These are phyloP conservation scores for Dasyprocta punctata DNA, from an alignment of 2,113 vertebrate species.

Conservation along the genomic window DNA sequence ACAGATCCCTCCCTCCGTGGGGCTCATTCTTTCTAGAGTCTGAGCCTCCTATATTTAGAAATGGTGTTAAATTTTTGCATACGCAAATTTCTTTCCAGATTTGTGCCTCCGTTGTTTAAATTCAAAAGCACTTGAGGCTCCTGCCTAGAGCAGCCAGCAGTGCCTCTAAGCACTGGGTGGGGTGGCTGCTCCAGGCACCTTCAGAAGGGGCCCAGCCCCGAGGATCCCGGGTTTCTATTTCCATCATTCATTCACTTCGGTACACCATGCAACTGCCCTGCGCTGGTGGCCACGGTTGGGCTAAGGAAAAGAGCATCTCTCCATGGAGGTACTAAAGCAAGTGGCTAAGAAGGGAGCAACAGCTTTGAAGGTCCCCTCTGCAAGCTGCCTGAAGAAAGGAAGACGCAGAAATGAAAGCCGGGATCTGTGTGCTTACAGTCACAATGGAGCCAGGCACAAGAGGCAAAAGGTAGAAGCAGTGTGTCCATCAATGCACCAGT, in stretches of 20 bases:
- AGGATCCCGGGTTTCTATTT: background rate
- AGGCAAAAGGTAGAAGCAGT: background rate
- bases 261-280: background rate
- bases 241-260: background rate
- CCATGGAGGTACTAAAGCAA: background rate
- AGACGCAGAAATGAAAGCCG: background rate
- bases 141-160: background rate
- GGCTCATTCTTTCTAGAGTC: background rate
- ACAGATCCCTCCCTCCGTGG: background rate
- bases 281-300: background rate
- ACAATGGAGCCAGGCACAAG: background rate
- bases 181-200: background rate
- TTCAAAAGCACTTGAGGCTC: background rate
- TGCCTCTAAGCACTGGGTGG: background rate
- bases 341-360: background rate
- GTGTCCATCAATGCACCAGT: background rate
- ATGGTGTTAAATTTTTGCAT: background rate
- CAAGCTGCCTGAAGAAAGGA: background rate
- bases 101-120: background rate
- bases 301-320: background rate
- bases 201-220: background rate
- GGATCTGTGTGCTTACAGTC: accelerated
- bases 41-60: background rate
- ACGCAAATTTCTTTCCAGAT: background rate
- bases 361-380: background rate